phyloP scores from a whole-genome alignment of 2,113 vertebrate species.

The Onychorhynchus coronatus region DNA sequence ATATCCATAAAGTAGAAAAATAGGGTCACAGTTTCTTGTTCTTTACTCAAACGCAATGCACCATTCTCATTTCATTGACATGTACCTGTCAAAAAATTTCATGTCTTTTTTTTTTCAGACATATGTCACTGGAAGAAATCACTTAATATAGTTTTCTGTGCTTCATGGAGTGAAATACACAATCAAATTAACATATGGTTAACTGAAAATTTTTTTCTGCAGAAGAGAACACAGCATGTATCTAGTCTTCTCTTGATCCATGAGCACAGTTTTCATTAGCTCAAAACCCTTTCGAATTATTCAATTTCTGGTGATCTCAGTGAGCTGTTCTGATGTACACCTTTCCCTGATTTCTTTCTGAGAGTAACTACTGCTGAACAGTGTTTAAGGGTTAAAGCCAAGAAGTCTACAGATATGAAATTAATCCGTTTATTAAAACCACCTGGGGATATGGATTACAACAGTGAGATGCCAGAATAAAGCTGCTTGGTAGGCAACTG shows the following conservation, averaged over 20 bases:
- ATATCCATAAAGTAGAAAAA: background rate
- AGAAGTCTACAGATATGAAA: background rate
- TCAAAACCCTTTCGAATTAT: background rate
- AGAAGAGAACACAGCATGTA: background rate
- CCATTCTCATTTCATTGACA: background rate
- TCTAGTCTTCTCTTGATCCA: background rate
- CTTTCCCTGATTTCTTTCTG: background rate
- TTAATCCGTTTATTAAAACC: background rate
- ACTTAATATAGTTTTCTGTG: background rate
- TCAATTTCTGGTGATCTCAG: background rate
- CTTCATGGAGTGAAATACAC: background rate
- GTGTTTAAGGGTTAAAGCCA: background rate
- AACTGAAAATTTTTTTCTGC: background rate
- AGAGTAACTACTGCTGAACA: background rate
- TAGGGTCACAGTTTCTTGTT: background rate
- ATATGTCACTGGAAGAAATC: background rate
- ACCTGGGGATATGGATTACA: background rate
- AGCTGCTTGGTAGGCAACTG: background rate
- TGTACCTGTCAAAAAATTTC: background rate
- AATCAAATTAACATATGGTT: background rate
- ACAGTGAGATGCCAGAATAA: background rate
- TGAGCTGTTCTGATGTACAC: background rate
- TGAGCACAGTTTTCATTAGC: background rate
- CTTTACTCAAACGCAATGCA: background rate
- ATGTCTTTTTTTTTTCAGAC: background rate